A percentile compares a stretch with the other conserved stretches of the same genome.
Conservation (phyloP, 2,113 vertebrate genomes). For the Hucho hucho region DNA sequence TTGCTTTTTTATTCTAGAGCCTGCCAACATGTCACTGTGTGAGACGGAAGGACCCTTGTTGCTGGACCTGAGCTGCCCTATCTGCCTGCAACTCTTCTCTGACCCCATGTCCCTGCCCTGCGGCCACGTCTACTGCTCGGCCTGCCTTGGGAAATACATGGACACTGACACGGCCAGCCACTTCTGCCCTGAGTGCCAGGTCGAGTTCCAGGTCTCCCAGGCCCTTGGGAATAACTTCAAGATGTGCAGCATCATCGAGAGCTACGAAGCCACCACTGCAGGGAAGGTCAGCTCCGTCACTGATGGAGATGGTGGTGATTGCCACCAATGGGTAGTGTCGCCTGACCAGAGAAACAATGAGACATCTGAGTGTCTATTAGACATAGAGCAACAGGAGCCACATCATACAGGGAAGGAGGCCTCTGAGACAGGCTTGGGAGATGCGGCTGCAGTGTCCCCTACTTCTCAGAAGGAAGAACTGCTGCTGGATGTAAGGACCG, state of each 20-base stretch:
- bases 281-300: constrained; percentile 3
- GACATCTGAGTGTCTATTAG: background rate
- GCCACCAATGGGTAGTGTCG: background rate
- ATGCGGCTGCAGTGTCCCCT: background rate
- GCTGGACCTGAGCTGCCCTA: constrained; percentile 59
- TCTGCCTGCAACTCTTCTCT: constrained; percentile 65
- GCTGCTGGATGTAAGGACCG: constrained; percentile 5
- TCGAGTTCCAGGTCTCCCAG: constrained; percentile 36
- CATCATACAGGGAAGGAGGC: background rate
- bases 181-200: constrained; percentile 71
- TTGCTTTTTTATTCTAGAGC: constrained; percentile 13
- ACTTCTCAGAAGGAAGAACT: background rate
- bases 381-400: background rate
- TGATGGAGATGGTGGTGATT: background rate
- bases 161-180: constrained; percentile 51
- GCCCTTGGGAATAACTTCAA: constrained; percentile 60
- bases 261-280: constrained; percentile 25
- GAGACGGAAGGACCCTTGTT: constrained; percentile 27
- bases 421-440: background rate
- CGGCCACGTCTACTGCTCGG: constrained; percentile 65
- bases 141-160: constrained; percentile 62
- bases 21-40: constrained; percentile 43
- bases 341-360: background rate
- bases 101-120: constrained; percentile 67
- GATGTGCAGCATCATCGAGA: constrained; percentile 62